Base-by-base conservation (phyloP, 2,797 vertebrate genomes). In the Poeciliopsis turneri region DNA sequence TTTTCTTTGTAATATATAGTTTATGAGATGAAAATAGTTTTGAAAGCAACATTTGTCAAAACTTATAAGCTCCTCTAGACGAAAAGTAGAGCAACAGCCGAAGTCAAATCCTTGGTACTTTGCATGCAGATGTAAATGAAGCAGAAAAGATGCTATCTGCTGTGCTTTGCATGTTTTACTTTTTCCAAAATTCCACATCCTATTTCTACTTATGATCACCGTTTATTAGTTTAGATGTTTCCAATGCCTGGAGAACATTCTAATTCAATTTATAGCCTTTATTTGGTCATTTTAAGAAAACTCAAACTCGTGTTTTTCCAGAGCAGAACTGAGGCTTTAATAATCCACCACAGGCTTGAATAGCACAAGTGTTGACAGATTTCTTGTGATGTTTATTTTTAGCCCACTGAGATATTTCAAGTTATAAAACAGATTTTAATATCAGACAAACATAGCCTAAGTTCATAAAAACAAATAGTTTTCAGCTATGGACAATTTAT, bases 91-190 rank as follows among this genome's bases (percentile, higher is more conserved):
- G 43, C 46, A 83, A 73, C 74, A 72, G 78, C 39, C 79, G 41
- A 76, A 74, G 72, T 81, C 78, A 74, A 39, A 76, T 79, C 53
- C 57, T 55, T 41, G 18, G 13, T 6, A 36, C 59, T 89, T 87
- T 90, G 84, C 89, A 89, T 88, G 20, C 28, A 81, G 23, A 88
- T 91, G 78, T 78, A 90, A 90, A 90, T 84, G 69, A 89, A 39
- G 76, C 53, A 45, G 77, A 73, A 33, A 53, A 68, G 78, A 88
- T 76, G 45, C 10, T 74, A 86, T 90, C 78, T 23, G 57, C 18
- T 13, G 1, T 16, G 23, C 51, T 87, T 89, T 87, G 80, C 72
- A 84, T 90, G 69, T 79, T 83, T 86, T 77, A 16, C n/a, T 16
- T 25, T 30, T 30, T 16, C 68, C 68, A 45, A 41, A 70, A 70